Conservation (phyloP, 2,797 vertebrate genomes). For the Spinibarbus caldwelli region DNA sequence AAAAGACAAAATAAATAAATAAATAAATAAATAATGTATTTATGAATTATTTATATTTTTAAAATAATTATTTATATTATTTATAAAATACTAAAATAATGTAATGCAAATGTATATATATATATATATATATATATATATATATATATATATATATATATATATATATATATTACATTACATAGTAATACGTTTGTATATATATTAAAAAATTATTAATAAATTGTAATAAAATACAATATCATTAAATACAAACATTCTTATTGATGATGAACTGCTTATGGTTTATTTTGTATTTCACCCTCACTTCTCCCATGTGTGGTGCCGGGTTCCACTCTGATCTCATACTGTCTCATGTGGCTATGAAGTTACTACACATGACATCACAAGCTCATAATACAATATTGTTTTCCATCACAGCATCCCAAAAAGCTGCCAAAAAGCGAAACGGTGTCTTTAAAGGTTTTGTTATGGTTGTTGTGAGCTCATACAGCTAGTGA, state of each 20-base stretch:
- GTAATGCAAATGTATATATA: no score
- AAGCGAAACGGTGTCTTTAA: slow-evolving; percentile 37
- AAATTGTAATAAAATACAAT: not conserved
- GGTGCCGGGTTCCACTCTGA: slow-evolving; percentile 32
- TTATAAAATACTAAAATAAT: no score
- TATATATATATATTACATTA: no score
- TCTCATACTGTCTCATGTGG: slow-evolving; percentile 31
- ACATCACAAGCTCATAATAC: slow-evolving; percentile 19
- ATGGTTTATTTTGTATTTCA: not conserved
- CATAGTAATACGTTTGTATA: no score
- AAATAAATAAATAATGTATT: no score
- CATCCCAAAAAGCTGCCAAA: slow-evolving; percentile 10
- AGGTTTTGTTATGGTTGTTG: slow-evolving; percentile 50
- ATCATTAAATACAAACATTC: not conserved
- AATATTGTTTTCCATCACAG: slow-evolving; percentile 5
- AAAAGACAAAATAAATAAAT: no score
- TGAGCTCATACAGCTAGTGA: slow-evolving; percentile 51
- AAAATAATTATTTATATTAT: no score
- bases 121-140: no score
- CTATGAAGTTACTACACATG: slow-evolving; percentile 28
- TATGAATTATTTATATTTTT: no score
- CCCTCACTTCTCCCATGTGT: slow-evolving; percentile 14
- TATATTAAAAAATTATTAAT: no score
- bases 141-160: no score
- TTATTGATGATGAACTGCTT: slow-evolving; percentile 9